Evolutionary conservation across 2,888 invertebrate genomes (phyloP).

Genomic region (Clostera curtula): DNA sequence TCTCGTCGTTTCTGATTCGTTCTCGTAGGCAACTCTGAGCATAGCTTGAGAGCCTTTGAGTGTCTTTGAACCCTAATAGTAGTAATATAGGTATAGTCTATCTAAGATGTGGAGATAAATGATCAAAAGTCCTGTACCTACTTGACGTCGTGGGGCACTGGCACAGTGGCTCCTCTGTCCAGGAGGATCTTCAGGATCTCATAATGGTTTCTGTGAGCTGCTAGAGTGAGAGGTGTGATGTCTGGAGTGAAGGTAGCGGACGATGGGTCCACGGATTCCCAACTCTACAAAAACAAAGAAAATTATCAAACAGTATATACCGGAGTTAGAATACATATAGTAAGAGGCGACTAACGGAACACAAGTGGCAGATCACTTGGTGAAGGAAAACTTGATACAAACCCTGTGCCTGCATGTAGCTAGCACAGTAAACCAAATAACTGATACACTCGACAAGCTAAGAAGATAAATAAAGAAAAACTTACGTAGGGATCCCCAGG

Average conservation of each 20-base stretch:
- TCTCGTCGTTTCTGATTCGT: too few species aligned
- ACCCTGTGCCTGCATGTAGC: too few species aligned
- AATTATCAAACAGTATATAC: slow-evolving; percentile 2
- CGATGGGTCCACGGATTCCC: slow-evolving; percentile 87
- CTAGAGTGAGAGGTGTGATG: slow-evolving; percentile 95
- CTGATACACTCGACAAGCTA: too few species aligned
- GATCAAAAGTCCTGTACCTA: slow-evolving; percentile 63
- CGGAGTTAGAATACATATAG: neutral
- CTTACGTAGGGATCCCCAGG: slow-evolving; percentile 87
- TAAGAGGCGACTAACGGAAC: too few species aligned
- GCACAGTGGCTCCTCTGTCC: slow-evolving; percentile 93
- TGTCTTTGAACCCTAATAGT: neutral
- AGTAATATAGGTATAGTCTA: slow-evolving; percentile 1
- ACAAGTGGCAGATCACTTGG: too few species aligned
- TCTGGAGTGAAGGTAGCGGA: slow-evolving; percentile 94
- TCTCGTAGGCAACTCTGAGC: too few species aligned
- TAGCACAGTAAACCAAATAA: too few species aligned
- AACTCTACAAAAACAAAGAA: slow-evolving; percentile 72
- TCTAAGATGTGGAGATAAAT: slow-evolving; percentile 10
- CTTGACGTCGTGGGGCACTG: slow-evolving; percentile 94
- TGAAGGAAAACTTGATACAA: too few species aligned
- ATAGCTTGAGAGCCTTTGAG: neutral
- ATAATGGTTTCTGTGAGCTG: slow-evolving; percentile 97
- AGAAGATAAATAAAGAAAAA: slow-evolving; percentile 2
- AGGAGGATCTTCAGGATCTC: slow-evolving; percentile 96